Conservation (phyloP, 2,797 vertebrate genomes). For the Austrolebias charrua region DNA sequence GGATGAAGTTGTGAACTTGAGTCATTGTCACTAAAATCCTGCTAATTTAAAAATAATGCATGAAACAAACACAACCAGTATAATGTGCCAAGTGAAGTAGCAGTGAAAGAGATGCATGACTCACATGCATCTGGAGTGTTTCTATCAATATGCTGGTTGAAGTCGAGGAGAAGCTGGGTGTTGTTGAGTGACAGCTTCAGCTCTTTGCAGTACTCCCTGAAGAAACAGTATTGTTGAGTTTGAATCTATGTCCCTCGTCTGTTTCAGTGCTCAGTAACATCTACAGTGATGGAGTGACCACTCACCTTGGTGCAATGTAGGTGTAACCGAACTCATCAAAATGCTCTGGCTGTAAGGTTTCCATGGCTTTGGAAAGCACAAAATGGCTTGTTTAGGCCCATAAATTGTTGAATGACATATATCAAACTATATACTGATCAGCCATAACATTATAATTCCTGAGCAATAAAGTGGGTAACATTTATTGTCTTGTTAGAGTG, state of each 20-base stretch:
- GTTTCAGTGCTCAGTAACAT: not conserved
- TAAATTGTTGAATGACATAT: not conserved
- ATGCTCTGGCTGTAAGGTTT: constrained; percentile 85
- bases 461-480: not conserved
- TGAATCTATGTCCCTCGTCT: constrained; percentile 12
- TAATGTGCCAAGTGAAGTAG: constrained; percentile 28
- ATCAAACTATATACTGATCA: not conserved
- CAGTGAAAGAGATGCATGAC: constrained; percentile 46
- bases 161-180: constrained; percentile 92
- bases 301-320: constrained; percentile 93
- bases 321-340: constrained; percentile 93
- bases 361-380: constrained; percentile 81
- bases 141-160: constrained; percentile 89
- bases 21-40: constrained; percentile 5
- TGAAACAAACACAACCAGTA: constrained; percentile 6
- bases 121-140: constrained; percentile 81
- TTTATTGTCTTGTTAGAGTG: not conserved
- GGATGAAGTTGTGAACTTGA: not conserved
- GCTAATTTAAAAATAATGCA: not conserved
- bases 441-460: not conserved
- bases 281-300: constrained; percentile 21
- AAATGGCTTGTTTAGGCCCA: constrained; percentile 16
- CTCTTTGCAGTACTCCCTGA: constrained; percentile 92
- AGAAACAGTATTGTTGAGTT: constrained; percentile 48
- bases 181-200: constrained; percentile 91